A percentile compares a stretch with the other conserved stretches of the same genome.
Evolutionary conservation across 2,888 invertebrate genomes (phyloP).

Genomic region (Drosophila buzzatii): DNA sequence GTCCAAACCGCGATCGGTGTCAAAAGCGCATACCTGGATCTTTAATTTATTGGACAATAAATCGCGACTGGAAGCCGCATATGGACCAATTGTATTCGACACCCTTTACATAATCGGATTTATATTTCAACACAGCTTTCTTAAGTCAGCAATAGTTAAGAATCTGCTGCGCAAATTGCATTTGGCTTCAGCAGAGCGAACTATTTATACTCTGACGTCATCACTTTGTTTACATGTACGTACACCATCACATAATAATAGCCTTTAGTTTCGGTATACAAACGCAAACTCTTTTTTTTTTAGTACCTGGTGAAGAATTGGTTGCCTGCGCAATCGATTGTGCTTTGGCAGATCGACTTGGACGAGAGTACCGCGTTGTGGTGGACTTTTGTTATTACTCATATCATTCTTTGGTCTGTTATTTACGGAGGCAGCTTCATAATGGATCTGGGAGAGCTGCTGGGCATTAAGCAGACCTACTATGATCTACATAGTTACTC

Average conservation of each 20-base stretch:
- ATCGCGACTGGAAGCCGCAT: slow-evolving; percentile 83
- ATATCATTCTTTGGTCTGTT: slow-evolving; percentile 87
- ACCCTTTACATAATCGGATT: slow-evolving; percentile 86
- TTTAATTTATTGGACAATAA: slow-evolving; percentile 83
- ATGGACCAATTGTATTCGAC: slow-evolving; percentile 85
- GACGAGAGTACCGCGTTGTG: slow-evolving; percentile 84
- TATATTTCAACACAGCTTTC: slow-evolving; percentile 87
- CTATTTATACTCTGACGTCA: slow-evolving; percentile 86
- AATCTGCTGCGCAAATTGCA: slow-evolving; percentile 84
- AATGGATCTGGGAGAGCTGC: slow-evolving; percentile 88
- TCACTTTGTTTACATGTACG: slow-evolving; percentile 85
- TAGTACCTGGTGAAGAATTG: slow-evolving; percentile 86
- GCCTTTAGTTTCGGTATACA: slow-evolving; percentile 11
- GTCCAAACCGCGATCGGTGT: slow-evolving; percentile 85
- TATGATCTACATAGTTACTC: slow-evolving; percentile 86
- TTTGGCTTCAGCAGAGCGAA: slow-evolving; percentile 85
- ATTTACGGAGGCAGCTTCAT: slow-evolving; percentile 88
- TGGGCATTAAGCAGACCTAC: slow-evolving; percentile 88
- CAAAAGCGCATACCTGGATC: slow-evolving; percentile 81
- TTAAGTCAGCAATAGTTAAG: slow-evolving; percentile 86
- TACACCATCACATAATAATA: slow-evolving; percentile 15
- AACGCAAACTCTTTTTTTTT: not conserved
- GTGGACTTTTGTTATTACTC: slow-evolving; percentile 86
- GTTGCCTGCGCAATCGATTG: slow-evolving; percentile 85
- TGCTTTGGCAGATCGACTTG: slow-evolving; percentile 87